Evolutionary conservation across 2,888 invertebrate genomes (phyloP).

Genomic region (Heteromyza rotundicornis): DNA sequence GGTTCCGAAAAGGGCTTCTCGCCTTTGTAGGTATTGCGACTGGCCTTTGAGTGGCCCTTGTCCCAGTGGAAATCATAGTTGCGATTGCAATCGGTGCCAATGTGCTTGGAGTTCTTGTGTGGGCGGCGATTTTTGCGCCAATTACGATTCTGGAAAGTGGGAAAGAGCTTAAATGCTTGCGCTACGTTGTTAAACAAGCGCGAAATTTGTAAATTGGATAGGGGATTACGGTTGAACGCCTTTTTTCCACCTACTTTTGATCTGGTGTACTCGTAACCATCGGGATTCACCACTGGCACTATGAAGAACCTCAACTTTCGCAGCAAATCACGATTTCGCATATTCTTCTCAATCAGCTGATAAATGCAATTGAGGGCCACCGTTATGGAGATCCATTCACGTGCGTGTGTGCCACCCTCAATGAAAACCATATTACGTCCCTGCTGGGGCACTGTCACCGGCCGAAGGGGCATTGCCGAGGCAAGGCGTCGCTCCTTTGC

Average conservation of each 20-base stretch:
- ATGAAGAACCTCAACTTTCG: conserved; percentile 71
- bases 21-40: conserved; percentile 56
- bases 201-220: no score
- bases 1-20: conserved; percentile 59
- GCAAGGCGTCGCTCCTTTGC: conserved; percentile 29
- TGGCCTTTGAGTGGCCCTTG: conserved; percentile 39
- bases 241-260: conserved; percentile 64
- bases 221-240: no score
- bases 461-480: conserved; percentile 21
- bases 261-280: conserved; percentile 73
- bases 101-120: conserved; percentile 53
- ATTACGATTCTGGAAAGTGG: conserved; percentile 64
- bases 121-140: conserved; percentile 69
- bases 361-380: conserved; percentile 68
- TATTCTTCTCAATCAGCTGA: conserved; percentile 65
- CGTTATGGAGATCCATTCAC: conserved; percentile 73
- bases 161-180: no score
- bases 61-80: conserved; percentile 72
- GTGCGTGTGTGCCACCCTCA: conserved; percentile 66
- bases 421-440: conserved; percentile 55
- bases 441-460: conserved; percentile 19
- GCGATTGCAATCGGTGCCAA: conserved; percentile 72
- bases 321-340: conserved; percentile 63
- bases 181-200: no score
- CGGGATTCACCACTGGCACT: conserved; percentile 73